Percentiles rank a stretch among this genome's conserved stretches.
Conservation (phyloP, 2,113 vertebrate genomes). For the Phaetusa simplex region DNA sequence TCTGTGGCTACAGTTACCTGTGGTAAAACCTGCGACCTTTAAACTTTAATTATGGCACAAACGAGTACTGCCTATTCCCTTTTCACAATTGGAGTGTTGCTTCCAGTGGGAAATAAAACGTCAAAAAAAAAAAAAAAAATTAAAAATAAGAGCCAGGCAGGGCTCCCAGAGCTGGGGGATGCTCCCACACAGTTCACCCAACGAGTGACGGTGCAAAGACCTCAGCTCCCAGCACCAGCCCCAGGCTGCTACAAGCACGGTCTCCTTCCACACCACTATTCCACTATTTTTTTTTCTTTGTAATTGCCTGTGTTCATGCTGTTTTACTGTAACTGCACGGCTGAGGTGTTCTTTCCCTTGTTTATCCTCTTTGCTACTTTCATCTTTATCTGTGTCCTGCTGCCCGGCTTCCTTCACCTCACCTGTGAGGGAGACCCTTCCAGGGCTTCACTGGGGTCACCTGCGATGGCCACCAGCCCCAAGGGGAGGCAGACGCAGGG, state of each 20-base stretch:
- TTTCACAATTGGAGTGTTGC: neutral
- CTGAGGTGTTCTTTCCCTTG: neutral
- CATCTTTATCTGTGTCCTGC: neutral
- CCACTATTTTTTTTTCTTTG: neutral
- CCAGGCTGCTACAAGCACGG: neutral
- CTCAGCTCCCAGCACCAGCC: neutral
- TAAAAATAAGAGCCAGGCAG: neutral
- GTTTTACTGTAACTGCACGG: neutral
- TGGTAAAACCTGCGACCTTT: neutral
- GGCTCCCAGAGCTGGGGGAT: fast-evolving
- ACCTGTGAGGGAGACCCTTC: neutral
- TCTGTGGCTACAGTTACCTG: neutral
- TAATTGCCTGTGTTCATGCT: neutral
- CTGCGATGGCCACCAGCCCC: neutral
- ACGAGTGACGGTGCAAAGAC: neutral
- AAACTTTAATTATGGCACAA: neutral
- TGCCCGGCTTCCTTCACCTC: neutral
- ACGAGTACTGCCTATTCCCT: neutral
- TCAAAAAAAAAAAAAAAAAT: neutral
- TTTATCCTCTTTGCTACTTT: neutral
- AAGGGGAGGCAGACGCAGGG: neutral
- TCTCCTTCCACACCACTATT: neutral
- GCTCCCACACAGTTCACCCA: neutral
- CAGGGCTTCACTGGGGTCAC: neutral
- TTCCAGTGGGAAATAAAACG: neutral